Percentiles rank a stretch among this genome's conserved stretches.
These are phyloP conservation scores for Macroramphosus scolopax DNA, from an alignment of 2,797 vertebrate species.

Conservation along the genomic window DNA sequence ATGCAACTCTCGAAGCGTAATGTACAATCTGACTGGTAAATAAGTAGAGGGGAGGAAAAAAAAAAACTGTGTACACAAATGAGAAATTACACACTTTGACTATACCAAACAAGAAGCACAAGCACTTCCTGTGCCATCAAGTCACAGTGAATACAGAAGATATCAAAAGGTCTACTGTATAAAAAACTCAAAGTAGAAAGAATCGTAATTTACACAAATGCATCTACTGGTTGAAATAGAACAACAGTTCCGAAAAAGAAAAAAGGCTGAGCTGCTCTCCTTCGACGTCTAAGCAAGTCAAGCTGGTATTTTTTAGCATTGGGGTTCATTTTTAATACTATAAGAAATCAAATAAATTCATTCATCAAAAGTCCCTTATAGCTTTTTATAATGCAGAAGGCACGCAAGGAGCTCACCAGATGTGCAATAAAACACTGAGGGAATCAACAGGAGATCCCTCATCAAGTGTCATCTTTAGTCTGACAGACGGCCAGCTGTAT, in stretches of 20 bases:
- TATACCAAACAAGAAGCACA: constrained; percentile 54
- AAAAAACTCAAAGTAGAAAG: constrained; percentile 77
- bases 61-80: constrained; percentile 52
- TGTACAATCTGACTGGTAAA: constrained; percentile 65
- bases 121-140: constrained; percentile 56
- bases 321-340: constrained; percentile 53
- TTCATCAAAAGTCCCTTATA: constrained; percentile 58
- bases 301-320: constrained; percentile 34
- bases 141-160: constrained; percentile 73
- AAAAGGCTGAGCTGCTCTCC: constrained; percentile 46
- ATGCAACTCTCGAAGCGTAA: constrained; percentile 46
- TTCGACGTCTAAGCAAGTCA: constrained; percentile 25
- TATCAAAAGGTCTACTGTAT: constrained; percentile 74
- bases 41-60: constrained; percentile 37
- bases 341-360: constrained; percentile 50
- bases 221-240: constrained; percentile 43
- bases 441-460: too few relatives aligned
- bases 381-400: constrained; percentile 66
- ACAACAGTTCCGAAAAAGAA: constrained; percentile 49
- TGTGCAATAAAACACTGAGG: constrained; percentile 58
- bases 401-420: constrained; percentile 66
- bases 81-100: constrained; percentile 57
- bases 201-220: constrained; percentile 66
- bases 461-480: too few relatives aligned
- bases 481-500: too few relatives aligned